Evolutionary conservation across 2,888 invertebrate species (phyloP).

Genomic region (Harmothoe impar): DNA sequence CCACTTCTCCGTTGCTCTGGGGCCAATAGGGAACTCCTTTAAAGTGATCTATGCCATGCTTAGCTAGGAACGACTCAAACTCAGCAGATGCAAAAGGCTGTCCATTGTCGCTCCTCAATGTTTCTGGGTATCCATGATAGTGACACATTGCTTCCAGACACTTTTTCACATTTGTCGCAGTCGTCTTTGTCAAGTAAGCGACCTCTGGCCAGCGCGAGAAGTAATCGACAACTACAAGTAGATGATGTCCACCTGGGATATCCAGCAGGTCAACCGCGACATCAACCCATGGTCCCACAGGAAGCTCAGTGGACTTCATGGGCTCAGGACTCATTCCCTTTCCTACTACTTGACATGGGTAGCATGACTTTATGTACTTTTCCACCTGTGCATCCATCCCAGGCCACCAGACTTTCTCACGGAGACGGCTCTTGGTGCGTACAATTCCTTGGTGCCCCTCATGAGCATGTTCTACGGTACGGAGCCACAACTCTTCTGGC

Average conservation of each 20-base stretch:
- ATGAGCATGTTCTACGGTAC: conserved; percentile 38
- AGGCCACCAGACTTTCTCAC: conserved; percentile 65
- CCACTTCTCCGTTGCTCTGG: conserved; percentile 62
- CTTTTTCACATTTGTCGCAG: conserved; percentile 20
- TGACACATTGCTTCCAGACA: conserved; percentile 47
- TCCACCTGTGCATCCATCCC: conserved; percentile 63
- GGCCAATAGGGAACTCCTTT: conserved; percentile 56
- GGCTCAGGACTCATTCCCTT: conserved; percentile 48
- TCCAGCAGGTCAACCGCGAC: conserved; percentile 56
- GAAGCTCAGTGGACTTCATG: conserved; percentile 32
- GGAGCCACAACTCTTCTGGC: conserved; percentile 29
- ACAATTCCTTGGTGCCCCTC: conserved; percentile 65
- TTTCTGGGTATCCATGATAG: conserved; percentile 43
- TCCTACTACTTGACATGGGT: conserved; percentile 48
- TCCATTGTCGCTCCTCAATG: conserved; percentile 61
- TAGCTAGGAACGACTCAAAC: not conserved
- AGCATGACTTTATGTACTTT: not conserved
- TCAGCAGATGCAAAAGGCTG: conserved; percentile 52
- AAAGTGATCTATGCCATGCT: not conserved
- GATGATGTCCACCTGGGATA: conserved; percentile 14
- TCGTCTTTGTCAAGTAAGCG: not conserved
- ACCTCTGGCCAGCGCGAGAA: conserved; percentile 64
- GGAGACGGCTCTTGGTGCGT: conserved; percentile 54
- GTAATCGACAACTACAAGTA: conserved; percentile 62
- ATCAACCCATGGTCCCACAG: conserved; percentile 59